Percentiles rank a stretch among this genome's conserved stretches.
Evolutionary conservation across 2,888 invertebrate species (phyloP).

Genomic region (Tillus elongatus): DNA sequence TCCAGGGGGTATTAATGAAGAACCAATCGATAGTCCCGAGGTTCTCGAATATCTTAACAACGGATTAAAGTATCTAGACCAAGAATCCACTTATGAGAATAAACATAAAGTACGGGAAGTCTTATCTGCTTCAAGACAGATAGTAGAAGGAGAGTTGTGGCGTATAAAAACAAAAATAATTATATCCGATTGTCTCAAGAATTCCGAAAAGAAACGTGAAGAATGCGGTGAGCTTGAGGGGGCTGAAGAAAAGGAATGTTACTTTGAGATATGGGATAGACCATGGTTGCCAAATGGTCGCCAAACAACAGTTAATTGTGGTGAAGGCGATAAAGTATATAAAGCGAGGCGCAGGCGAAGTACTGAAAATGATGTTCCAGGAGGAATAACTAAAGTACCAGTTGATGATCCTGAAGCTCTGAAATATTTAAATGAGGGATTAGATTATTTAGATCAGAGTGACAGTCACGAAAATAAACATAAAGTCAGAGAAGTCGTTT

Average conservation of each 20-base stretch:
- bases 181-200: slow-evolving; percentile 46
- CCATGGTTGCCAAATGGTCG: slow-evolving; percentile 47
- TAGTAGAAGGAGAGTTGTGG: slow-evolving; percentile 49
- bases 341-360: background rate
- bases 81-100: slow-evolving; percentile 15
- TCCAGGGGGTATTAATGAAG: too few species aligned
- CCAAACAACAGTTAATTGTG: slow-evolving; percentile 29
- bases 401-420: slow-evolving; percentile 18
- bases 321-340: background rate
- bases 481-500: slow-evolving; percentile 32
- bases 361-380: slow-evolving; percentile 9
- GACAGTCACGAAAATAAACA: slow-evolving; percentile 15
- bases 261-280: slow-evolving; percentile 49
- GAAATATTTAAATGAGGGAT: slow-evolving; percentile 16
- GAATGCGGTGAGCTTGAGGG: slow-evolving; percentile 18
- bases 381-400: slow-evolving; percentile 13
- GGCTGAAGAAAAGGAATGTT: slow-evolving; percentile 37
- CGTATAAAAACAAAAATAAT: slow-evolving; percentile 52
- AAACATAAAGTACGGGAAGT: slow-evolving; percentile 37
- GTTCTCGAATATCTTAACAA: slow-evolving; percentile 14
- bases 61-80: slow-evolving; percentile 17
- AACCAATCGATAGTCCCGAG: background rate
- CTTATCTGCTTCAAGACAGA: slow-evolving; percentile 42
- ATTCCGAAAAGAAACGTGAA: slow-evolving; percentile 25
- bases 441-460: slow-evolving; percentile 18